Conservation (phyloP, 2,797 vertebrate species). For the Clamator glandarius region DNA sequence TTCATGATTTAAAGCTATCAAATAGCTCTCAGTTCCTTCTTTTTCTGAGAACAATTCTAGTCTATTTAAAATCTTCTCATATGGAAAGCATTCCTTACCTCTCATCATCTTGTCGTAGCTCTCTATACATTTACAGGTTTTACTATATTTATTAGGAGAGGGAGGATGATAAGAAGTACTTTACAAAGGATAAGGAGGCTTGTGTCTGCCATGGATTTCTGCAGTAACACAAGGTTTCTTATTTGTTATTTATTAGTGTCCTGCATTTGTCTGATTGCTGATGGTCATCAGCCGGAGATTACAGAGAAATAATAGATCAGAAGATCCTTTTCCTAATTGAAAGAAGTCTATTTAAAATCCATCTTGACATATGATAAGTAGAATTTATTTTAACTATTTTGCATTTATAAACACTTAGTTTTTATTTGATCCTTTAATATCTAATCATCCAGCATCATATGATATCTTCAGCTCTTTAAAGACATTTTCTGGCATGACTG, state of each 20-base stretch:
- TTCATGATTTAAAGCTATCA: constrained; percentile 2
- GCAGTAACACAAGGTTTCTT: not conserved
- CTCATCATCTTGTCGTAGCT: not conserved
- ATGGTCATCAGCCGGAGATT: not conserved
- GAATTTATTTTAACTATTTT: not conserved
- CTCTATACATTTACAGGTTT: not conserved
- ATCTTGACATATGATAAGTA: not conserved
- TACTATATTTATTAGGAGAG: not conserved
- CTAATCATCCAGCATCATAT: not conserved
- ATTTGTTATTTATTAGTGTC: not conserved
- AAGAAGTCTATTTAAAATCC: not conserved
- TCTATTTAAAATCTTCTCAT: constrained; percentile 20
- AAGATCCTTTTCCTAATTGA: not conserved
- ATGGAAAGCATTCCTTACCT: not conserved
- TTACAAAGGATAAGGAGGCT: not conserved
- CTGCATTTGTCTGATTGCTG: not conserved
- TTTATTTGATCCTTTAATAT: not conserved
- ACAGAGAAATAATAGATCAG: not conserved
- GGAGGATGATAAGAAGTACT: not conserved
- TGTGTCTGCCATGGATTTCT: not conserved
- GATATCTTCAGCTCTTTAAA: not conserved
- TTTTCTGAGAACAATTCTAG: constrained; percentile 1
- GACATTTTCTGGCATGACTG: not conserved
- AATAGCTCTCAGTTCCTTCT: not conserved
- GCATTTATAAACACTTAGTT: not conserved